phyloP scores from a whole-genome alignment of 2,797 vertebrate genomes.

The Galagoides demidoff region DNA sequence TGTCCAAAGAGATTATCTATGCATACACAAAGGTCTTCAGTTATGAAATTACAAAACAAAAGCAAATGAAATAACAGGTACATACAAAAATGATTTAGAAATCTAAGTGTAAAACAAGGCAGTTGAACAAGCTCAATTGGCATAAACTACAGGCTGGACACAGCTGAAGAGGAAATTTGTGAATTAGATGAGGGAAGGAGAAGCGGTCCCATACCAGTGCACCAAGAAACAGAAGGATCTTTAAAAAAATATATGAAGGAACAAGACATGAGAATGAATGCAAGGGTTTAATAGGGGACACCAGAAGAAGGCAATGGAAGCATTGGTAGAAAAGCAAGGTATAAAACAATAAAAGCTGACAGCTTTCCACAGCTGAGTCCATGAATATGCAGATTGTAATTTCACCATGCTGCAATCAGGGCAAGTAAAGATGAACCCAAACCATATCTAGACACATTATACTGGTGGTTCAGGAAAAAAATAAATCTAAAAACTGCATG shows the following conservation, averaged over 20 bases:
- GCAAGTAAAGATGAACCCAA: neutral
- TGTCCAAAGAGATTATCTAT: neutral
- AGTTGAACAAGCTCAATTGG: neutral
- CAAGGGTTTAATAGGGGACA: neutral
- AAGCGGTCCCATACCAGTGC: neutral
- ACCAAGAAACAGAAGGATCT: neutral
- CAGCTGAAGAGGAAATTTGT: neutral
- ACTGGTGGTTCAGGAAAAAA: neutral
- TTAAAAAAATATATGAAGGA: neutral
- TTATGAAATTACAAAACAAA: neutral
- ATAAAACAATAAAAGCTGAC: neutral
- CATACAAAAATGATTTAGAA: neutral
- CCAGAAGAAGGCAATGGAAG: neutral
- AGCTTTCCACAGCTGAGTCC: neutral
- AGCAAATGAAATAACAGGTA: slow-evolving; percentile 3
- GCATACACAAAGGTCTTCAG: neutral
- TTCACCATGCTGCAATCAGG: neutral
- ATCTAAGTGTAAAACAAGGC: neutral
- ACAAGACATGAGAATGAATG: neutral
- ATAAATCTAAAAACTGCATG: neutral
- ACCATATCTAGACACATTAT: neutral
- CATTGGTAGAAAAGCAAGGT: neutral
- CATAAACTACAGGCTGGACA: neutral
- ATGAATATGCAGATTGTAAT: neutral
- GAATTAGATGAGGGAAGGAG: neutral